Percentiles rank a stretch among this genome's conserved stretches.
These are phyloP conservation scores for Sebastes dallii DNA, from an alignment of 2,797 vertebrate genomes.

Conservation along the genomic window DNA sequence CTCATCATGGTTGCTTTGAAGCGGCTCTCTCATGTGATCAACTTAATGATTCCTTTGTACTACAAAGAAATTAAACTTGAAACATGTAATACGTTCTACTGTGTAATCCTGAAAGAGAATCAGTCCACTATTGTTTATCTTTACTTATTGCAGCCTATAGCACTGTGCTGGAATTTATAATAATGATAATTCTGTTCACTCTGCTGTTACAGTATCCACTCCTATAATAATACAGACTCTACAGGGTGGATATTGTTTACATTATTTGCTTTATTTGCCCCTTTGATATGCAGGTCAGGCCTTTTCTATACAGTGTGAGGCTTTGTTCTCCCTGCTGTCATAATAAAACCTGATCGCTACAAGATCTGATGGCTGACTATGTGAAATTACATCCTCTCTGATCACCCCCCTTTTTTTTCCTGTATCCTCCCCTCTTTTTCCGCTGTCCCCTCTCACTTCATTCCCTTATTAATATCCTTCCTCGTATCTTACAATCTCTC, in stretches of 20 bases:
- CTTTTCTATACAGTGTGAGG: neutral
- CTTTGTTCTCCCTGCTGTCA: slow-evolving; percentile 11
- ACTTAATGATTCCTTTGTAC: neutral
- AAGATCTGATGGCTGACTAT: slow-evolving; percentile 26
- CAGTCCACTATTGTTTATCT: neutral
- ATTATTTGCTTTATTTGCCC: neutral
- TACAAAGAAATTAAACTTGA: neutral
- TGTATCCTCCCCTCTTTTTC: neutral
- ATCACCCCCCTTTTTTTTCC: neutral
- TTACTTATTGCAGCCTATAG: neutral
- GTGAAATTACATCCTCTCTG: slow-evolving; percentile 28
- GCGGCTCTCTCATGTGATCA: neutral
- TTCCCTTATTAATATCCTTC: slow-evolving; percentile 57
- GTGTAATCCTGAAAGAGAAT: neutral
- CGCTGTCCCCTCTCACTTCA: slow-evolving; percentile 6
- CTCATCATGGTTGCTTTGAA: neutral
- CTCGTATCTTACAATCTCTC: slow-evolving; percentile 46
- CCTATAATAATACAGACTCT: neutral
- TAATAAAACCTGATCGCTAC: slow-evolving; percentile 12
- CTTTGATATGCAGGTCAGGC: slow-evolving; percentile 10
- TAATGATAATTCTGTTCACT: neutral
- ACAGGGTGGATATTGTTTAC: neutral
- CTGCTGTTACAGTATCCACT: neutral
- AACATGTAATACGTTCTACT: neutral
- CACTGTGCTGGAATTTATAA: neutral